Evolutionary conservation across 2,888 invertebrate species (phyloP).

Genomic region (Drosophila meridionalis): DNA sequence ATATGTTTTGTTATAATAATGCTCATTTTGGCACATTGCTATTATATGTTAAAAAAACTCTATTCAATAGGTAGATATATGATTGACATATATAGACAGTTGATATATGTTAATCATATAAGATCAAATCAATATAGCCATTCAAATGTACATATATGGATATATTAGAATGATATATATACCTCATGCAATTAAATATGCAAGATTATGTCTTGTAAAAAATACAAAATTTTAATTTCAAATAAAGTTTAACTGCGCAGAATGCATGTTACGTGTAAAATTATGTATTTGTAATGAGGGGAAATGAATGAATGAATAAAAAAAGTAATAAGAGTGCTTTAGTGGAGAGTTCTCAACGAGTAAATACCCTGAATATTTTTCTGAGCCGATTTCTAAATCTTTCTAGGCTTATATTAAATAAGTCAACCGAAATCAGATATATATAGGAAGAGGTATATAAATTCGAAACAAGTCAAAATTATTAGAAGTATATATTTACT

Average conservation of each 20-base stretch:
- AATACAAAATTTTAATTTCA: neutral
- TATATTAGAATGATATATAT: neutral
- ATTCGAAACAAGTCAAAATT: neutral
- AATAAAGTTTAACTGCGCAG: neutral
- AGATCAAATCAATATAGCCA: neutral
- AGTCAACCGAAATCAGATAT: too few species aligned
- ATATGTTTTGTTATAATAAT: neutral
- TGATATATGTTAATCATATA: neutral
- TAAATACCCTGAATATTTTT: neutral
- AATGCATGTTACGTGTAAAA: neutral
- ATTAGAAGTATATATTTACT: too few species aligned
- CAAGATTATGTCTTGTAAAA: neutral
- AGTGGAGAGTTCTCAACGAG: neutral
- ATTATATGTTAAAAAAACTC: neutral
- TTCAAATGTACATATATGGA: neutral
- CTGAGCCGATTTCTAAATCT: neutral
- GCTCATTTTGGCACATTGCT: neutral
- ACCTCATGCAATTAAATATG: neutral
- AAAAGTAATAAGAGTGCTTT: neutral
- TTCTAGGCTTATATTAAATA: neutral
- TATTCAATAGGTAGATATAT: neutral
- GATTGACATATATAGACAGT: neutral
- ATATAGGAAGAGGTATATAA: neutral
- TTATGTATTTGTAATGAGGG: neutral
- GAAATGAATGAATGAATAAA: neutral